Conservation (phyloP, 2,888 invertebrate species). For the Tetheella fluctuosa region DNA sequence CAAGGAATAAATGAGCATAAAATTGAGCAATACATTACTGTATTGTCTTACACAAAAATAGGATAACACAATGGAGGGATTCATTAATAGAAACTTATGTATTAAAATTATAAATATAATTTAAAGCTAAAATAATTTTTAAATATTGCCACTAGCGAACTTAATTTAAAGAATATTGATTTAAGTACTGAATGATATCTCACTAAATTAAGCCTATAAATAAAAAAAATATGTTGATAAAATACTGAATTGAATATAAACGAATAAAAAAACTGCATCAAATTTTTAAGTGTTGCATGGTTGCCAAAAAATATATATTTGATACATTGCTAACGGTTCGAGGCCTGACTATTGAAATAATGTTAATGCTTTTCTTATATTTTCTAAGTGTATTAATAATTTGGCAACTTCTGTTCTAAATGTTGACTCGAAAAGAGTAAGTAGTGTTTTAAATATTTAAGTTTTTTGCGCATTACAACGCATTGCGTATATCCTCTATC, state of each 20-base stretch:
- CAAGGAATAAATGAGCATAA: conserved; percentile 71
- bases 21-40: conserved; percentile 75
- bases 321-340: too few relatives aligned
- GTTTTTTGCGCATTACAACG: too few relatives aligned
- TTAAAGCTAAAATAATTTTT: conserved; percentile 65
- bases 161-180: conserved; percentile 36
- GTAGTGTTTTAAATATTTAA: too few relatives aligned
- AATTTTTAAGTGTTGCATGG: background rate
- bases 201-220: conserved; percentile 41
- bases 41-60: conserved; percentile 64
- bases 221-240: conserved; percentile 14
- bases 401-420: background rate
- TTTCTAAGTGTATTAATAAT: background rate
- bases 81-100: conserved; percentile 49
- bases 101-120: conserved; percentile 36
- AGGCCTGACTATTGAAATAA: too few relatives aligned
- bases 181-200: conserved; percentile 39
- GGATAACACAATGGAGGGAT: conserved; percentile 60
- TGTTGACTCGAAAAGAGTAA: too few relatives aligned
- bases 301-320: too few relatives aligned
- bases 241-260: conserved; percentile 24
- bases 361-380: too few relatives aligned
- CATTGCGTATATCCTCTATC: too few relatives aligned
- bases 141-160: conserved; percentile 64
- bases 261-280: conserved; percentile 11